These are phyloP conservation scores for Cheirogaleus major DNA, from an alignment of 2,797 vertebrate species.

Conservation along the genomic window DNA sequence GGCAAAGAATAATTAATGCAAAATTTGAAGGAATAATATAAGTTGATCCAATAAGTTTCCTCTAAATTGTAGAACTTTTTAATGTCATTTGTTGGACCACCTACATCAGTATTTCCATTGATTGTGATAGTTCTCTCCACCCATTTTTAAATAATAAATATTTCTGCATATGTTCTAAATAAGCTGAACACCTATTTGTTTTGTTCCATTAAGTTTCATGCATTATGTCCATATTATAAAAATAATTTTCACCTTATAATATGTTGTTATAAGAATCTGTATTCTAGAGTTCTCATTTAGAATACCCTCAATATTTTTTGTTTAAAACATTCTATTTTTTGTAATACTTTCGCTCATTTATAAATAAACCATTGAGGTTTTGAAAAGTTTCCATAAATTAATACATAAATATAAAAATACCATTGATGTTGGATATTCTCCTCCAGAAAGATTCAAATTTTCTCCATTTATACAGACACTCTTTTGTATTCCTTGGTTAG, in stretches of 20 bases:
- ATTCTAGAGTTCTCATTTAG: neutral
- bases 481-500: neutral
- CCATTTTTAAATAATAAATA: neutral
- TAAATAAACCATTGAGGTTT: neutral
- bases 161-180: neutral
- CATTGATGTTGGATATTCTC: neutral
- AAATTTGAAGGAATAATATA: neutral
- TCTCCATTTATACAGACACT: neutral
- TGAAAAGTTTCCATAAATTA: neutral
- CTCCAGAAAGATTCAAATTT: neutral
- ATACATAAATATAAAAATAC: neutral
- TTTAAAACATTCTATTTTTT: neutral
- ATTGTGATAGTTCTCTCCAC: neutral
- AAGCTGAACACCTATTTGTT: neutral
- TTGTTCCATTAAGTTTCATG: neutral
- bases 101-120: neutral
- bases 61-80: neutral
- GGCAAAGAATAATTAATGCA: neutral
- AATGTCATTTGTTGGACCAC: neutral
- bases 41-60: neutral
- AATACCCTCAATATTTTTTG: neutral
- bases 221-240: neutral
- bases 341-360: neutral
- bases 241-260: neutral
- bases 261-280: neutral